Conservation (phyloP, 2,113 vertebrate species). For the Neomonachus schauinslandi region DNA sequence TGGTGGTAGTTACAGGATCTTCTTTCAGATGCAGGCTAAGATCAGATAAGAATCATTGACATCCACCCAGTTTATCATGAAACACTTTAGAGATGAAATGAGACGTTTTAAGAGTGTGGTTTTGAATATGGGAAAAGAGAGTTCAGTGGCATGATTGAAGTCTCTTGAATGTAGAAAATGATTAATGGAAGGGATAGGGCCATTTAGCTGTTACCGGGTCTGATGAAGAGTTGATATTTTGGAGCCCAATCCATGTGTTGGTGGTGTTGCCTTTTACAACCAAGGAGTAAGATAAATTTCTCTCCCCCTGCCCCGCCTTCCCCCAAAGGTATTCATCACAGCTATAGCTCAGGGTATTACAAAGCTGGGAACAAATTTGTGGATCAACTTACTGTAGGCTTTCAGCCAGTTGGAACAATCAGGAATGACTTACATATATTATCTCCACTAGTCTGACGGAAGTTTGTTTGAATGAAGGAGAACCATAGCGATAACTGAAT, state of each 20-base stretch:
- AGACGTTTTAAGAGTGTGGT: neutral
- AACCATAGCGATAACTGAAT: neutral
- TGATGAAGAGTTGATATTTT: neutral
- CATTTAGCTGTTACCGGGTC: neutral
- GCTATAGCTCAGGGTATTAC: neutral
- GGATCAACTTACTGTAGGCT: neutral
- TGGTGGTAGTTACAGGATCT: neutral
- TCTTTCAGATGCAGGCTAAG: neutral
- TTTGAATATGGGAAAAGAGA: neutral
- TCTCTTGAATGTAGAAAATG: slow-evolving; percentile 18
- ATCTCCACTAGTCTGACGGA: neutral
- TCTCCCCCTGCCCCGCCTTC: neutral
- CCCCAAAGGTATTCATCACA: neutral
- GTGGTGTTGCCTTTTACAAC: neutral
- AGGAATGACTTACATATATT: neutral
- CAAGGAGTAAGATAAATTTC: neutral
- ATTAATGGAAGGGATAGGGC: neutral
- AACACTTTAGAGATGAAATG: neutral
- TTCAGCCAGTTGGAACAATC: neutral
- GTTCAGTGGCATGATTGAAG: neutral
- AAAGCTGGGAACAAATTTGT: neutral
- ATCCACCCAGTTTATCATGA: neutral
- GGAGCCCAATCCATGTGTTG: neutral
- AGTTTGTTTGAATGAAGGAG: neutral
- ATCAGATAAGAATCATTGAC: neutral